Conservation (phyloP, 2,888 invertebrate genomes). For the Petrolisthes cinctipes region DNA sequence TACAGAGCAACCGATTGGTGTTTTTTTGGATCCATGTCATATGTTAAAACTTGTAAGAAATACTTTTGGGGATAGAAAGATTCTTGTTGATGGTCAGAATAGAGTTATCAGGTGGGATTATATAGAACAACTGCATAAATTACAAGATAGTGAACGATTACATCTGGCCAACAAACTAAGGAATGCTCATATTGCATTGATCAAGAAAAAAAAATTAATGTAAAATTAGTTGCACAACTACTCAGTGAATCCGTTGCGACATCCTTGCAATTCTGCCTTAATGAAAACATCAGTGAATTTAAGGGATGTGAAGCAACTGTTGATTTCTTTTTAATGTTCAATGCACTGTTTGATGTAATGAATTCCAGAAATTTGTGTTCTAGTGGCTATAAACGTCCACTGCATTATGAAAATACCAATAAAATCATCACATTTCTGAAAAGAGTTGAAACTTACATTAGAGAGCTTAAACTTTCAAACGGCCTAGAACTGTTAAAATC, state of each 20-base stretch:
- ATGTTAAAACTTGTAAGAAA: background rate
- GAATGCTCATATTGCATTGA: background rate
- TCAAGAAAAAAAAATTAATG: conserved; percentile 15
- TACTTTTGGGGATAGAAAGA: background rate
- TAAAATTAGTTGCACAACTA: conserved; percentile 19
- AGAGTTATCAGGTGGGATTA: no score
- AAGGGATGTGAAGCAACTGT: background rate
- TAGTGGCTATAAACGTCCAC: background rate
- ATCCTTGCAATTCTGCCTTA: conserved; percentile 7
- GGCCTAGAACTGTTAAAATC: background rate
- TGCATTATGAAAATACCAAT: background rate
- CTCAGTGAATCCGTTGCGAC: conserved; percentile 15
- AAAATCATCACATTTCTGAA: conserved; percentile 6
- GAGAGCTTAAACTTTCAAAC: background rate
- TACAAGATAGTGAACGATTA: background rate
- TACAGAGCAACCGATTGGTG: background rate
- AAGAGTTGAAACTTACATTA: conserved; percentile 1
- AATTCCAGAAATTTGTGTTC: background rate
- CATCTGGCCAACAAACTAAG: conserved; percentile 9
- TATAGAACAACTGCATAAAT: conserved; percentile 7
- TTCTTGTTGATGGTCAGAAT: background rate
- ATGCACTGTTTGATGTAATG: conserved; percentile 2
- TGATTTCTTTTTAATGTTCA: background rate
- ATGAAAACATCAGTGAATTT: conserved; percentile 11
- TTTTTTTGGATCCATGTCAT: background rate